phyloP scores from a whole-genome alignment of 2,888 invertebrate species.

The Pantelozetes paolii region DNA sequence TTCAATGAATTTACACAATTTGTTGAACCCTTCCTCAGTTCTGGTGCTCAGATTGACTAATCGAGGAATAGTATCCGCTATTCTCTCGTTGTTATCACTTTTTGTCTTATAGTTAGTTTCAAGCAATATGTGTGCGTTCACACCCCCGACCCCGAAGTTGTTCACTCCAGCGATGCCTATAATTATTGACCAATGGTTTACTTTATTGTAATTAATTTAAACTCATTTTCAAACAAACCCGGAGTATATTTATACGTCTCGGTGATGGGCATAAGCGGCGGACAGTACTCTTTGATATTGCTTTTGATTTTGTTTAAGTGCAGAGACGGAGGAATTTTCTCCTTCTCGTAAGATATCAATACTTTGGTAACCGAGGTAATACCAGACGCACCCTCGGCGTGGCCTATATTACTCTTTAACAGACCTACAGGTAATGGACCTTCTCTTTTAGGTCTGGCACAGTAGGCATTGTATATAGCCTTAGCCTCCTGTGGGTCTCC shows the following conservation, averaged over 20 bases:
- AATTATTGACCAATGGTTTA: neutral
- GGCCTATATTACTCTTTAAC: slow-evolving; percentile 98
- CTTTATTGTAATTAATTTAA: too few relatives aligned
- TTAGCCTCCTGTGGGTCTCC: slow-evolving; percentile 58
- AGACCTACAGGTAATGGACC: slow-evolving; percentile 86
- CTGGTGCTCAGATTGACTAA: slow-evolving; percentile 76
- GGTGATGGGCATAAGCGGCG: neutral
- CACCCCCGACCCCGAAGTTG: slow-evolving; percentile 59
- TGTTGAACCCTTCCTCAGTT: slow-evolving; percentile 69
- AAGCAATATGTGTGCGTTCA: slow-evolving; percentile 52
- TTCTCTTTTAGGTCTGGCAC: slow-evolving; percentile 62
- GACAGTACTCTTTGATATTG: slow-evolving; percentile 51
- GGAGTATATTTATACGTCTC: slow-evolving; percentile 21
- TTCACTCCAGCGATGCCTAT: slow-evolving; percentile 55
- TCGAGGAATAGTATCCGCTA: slow-evolving; percentile 58
- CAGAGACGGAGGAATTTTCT: slow-evolving; percentile 56
- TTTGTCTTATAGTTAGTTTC: slow-evolving; percentile 46
- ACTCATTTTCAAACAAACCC: neutral
- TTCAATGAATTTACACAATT: slow-evolving; percentile 59
- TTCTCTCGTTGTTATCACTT: slow-evolving; percentile 44
- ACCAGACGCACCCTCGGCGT: slow-evolving; percentile 67
- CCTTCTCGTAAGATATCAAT: slow-evolving; percentile 55
- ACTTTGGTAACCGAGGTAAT: slow-evolving; percentile 50
- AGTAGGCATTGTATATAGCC: slow-evolving; percentile 51
- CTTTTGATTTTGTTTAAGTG: slow-evolving; percentile 56